Evolutionary conservation across 1,140 invertebrate species (phyloP), one percentile per base, ranked within the genome.

Genomic region (Philopotamus ludificatus): DNA sequence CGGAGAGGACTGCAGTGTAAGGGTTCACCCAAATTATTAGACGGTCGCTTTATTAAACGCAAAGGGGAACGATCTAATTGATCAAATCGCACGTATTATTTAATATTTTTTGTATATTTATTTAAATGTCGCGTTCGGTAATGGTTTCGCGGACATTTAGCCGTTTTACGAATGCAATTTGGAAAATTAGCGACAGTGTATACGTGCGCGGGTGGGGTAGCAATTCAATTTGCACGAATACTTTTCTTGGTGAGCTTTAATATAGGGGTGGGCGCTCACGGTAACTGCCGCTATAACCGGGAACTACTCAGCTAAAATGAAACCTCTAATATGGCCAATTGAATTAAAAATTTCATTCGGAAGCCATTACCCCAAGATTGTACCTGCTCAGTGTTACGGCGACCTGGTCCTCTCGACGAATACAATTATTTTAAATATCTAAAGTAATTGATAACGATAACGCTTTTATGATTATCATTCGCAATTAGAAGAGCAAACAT

Each of bases 291-390:
- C 67, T 63, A 65, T 64, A 65, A 65, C 57, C 58, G 44, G 47
- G 59, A 39, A 50, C 67, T 65, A 68, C 67, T 63, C 59, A 60
- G 63, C 63, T 68, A 53, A 63, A 68, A 68, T 65, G 67, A 68
- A 63, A 65, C 67, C 63, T 60, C 67, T 68, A 68, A 68, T 65
- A 47, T 60, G 45, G 58, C 63, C 63, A 68, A 68, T 68, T 68
- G 67, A 68, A 68, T 68, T 68, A 68, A 68, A 68, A 68, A 65
- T 65, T 65, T 61, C 62, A 64, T 65, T 57, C 59, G 26, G 58
- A 50, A 41, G 47, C 57, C 58, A 53, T 67, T 61, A 65, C 51
- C 28, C n/a, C n/a, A n/a, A n/a, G 45, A 21, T 4, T 16, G 47
- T 65, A 68, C 67, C 67, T 68, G 67, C 45, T 42, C 47, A 54